phyloP scores from a whole-genome alignment of 2,888 invertebrate species.

The Dasypolia templi region DNA sequence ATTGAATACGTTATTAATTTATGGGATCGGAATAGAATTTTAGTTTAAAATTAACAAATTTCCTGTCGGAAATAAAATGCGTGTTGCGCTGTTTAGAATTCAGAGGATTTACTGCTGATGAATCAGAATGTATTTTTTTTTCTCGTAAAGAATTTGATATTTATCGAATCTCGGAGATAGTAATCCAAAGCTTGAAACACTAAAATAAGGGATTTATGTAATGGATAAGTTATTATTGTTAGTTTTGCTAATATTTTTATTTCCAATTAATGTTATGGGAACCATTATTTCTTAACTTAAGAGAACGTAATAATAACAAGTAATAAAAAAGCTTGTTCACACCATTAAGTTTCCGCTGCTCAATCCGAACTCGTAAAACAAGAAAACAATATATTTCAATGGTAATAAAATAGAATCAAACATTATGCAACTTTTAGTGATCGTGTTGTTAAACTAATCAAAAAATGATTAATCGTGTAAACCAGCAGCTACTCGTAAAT shows the following conservation, averaged over 20 bases:
- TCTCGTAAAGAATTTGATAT: neutral
- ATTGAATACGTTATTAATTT: conserved; percentile 37
- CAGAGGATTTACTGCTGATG: neutral
- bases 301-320: neutral
- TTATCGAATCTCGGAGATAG: neutral
- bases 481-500: conserved; percentile 49
- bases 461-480: conserved; percentile 61
- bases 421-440: conserved; percentile 22
- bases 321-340: neutral
- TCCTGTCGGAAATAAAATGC: conserved; percentile 28
- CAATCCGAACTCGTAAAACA: neutral
- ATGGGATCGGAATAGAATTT: conserved; percentile 31
- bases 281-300: neutral
- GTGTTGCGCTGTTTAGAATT: conserved; percentile 19
- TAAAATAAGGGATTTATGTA: too few relatives aligned
- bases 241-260: neutral
- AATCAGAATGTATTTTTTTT: neutral
- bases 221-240: neutral
- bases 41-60: conserved; percentile 7
- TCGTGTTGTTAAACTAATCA: conserved; percentile 43
- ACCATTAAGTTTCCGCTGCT: too few relatives aligned
- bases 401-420: conserved; percentile 6
- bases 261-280: neutral
- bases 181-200: too few relatives aligned
- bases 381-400: neutral